Evolutionary conservation across 2,113 vertebrate genomes (phyloP).

Genomic region (Lampris incognitus): DNA sequence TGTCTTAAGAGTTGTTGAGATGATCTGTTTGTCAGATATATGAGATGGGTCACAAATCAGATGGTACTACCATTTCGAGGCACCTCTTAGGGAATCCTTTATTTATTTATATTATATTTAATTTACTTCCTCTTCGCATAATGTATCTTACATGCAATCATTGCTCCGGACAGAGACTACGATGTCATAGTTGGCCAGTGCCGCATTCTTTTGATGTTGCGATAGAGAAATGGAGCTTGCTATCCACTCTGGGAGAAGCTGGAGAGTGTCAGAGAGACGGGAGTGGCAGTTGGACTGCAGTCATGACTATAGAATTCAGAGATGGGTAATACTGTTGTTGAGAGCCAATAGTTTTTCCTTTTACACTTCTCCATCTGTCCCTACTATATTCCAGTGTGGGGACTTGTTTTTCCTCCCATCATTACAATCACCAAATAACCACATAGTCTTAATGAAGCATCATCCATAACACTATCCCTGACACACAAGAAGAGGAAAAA

Average conservation of each 20-base stretch:
- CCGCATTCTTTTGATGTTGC: slow-evolving; percentile 46
- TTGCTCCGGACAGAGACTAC: slow-evolving; percentile 47
- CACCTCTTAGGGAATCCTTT: no score
- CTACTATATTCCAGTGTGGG: not conserved
- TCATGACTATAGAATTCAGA: slow-evolving; percentile 50
- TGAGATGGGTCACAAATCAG: no score
- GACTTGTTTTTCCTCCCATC: not conserved
- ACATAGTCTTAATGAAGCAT: no score
- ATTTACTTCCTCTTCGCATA: not conserved
- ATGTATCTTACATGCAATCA: slow-evolving; percentile 31
- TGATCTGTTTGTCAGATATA: not conserved
- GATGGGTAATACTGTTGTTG: slow-evolving; percentile 30
- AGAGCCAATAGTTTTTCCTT: no score
- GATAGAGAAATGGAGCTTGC: slow-evolving; percentile 64
- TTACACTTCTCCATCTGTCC: no score
- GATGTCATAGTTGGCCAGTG: slow-evolving; percentile 65
- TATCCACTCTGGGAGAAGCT: slow-evolving; percentile 63
- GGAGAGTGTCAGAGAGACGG: slow-evolving; percentile 54
- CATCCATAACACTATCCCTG: no score
- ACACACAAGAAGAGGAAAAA: no score
- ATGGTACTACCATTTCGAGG: no score
- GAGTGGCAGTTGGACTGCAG: slow-evolving; percentile 57
- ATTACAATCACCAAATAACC: not conserved
- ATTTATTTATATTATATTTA: no score
- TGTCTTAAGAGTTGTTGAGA: not conserved